Conservation (phyloP, 2,797 vertebrate genomes). For the Enteromius unitaeniatus region DNA sequence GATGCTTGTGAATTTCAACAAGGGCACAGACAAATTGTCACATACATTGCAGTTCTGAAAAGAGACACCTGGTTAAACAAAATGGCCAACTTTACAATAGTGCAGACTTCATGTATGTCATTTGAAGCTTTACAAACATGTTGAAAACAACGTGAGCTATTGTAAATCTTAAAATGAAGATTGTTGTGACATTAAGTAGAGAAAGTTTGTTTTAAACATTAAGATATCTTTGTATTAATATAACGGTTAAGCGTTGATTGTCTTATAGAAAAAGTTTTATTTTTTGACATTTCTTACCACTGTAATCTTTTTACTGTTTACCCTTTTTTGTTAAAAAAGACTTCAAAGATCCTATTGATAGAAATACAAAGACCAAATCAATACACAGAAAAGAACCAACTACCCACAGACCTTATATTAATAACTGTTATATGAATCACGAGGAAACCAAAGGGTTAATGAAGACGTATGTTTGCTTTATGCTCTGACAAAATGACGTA, state of each 20-base stretch:
- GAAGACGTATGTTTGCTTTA: conserved; percentile 47
- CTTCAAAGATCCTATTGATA: conserved; percentile 35
- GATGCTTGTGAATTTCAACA: background rate
- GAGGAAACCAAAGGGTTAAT: conserved; percentile 47
- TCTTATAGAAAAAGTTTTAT: background rate
- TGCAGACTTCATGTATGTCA: conserved; percentile 7
- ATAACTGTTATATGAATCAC: conserved; percentile 3
- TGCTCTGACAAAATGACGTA: background rate
- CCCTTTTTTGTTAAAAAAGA: conserved; percentile 1
- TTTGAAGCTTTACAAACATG: conserved; percentile 22
- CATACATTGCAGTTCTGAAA: conserved; percentile 29
- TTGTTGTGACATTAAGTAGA: background rate
- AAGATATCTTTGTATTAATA: background rate
- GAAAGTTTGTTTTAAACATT: background rate
- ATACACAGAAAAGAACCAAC: background rate
- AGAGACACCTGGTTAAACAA: conserved; percentile 53
- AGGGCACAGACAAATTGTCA: conserved; percentile 19
- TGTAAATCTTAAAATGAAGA: conserved; percentile 1
- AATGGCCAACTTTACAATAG: conserved; percentile 21
- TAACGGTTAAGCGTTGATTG: background rate
- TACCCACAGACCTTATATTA: background rate
- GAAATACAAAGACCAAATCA: conserved; percentile 14
- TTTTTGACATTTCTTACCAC: conserved; percentile 11
- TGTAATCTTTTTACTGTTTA: background rate
- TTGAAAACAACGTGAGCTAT: conserved; percentile 31